Evolutionary conservation across 2,888 invertebrate species (phyloP).

Genomic region (Drosophila kambysellisi): DNA sequence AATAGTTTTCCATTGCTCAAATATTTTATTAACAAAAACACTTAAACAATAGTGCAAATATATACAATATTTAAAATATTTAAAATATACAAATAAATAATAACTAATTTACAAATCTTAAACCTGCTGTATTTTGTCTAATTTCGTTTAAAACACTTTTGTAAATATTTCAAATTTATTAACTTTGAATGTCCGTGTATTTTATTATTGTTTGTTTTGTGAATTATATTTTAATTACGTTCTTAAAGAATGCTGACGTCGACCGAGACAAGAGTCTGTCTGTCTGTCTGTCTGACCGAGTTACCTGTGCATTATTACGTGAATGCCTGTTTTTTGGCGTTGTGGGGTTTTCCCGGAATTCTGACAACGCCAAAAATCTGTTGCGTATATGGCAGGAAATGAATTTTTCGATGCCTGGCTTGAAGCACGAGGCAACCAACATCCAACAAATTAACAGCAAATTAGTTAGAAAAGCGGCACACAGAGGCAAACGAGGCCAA

Average conservation of each 20-base stretch:
- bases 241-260: slow-evolving; percentile 41
- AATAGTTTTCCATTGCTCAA: background rate
- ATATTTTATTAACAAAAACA: background rate
- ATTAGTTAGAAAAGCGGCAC: slow-evolving; percentile 69
- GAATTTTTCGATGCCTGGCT: slow-evolving; percentile 16
- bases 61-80: background rate
- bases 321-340: slow-evolving; percentile 11
- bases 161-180: background rate
- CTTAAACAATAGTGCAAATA: background rate
- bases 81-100: background rate
- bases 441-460: slow-evolving; percentile 67
- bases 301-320: slow-evolving; percentile 22
- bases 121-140: background rate
- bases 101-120: background rate
- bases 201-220: slow-evolving; percentile 9
- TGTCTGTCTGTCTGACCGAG: slow-evolving; percentile 8
- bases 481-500: slow-evolving; percentile 1
- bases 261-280: slow-evolving; percentile 11
- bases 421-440: slow-evolving; percentile 31
- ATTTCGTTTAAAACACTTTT: background rate
- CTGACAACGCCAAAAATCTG: slow-evolving; percentile 52
- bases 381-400: slow-evolving; percentile 47
- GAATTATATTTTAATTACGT: slow-evolving; percentile 2
- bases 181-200: background rate
- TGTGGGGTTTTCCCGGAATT: slow-evolving; percentile 73